These are phyloP conservation scores for Scopus umbretta DNA, from an alignment of 2,113 vertebrate species.

Conservation along the genomic window DNA sequence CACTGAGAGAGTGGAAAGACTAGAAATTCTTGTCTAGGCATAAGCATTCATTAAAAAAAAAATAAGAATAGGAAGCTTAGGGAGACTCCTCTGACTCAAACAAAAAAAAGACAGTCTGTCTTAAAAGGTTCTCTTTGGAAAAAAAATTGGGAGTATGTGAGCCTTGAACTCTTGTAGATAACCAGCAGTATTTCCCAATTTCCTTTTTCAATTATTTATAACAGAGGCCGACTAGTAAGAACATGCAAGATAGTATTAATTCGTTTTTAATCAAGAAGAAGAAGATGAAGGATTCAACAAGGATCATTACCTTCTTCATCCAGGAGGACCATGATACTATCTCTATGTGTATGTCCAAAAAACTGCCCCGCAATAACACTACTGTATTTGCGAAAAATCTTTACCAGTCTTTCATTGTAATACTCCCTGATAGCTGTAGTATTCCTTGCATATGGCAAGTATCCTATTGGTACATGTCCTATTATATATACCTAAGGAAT, in stretches of 20 bases:
- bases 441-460: conserved; percentile 75
- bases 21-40: background rate
- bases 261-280: background rate
- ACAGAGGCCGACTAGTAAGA: background rate
- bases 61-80: background rate
- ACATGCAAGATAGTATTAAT: background rate
- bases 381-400: conserved; percentile 85
- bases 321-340: conserved; percentile 91
- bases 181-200: background rate
- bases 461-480: conserved; percentile 89
- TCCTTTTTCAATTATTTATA: background rate
- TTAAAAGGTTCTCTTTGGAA: background rate
- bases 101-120: background rate
- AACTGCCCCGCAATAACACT: conserved; percentile 86
- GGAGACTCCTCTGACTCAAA: background rate
- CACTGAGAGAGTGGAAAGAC: background rate
- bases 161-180: background rate
- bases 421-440: conserved; percentile 76
- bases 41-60: background rate
- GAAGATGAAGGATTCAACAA: background rate
- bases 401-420: conserved; percentile 85
- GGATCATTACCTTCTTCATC: conserved; percentile 78
- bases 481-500: conserved; percentile 87
- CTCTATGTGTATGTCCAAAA: conserved; percentile 93
- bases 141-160: background rate